Percentiles rank a stretch among this genome's conserved stretches.
Conservation (phyloP, 2,113 vertebrate species). For the Leucopsar rothschildi region DNA sequence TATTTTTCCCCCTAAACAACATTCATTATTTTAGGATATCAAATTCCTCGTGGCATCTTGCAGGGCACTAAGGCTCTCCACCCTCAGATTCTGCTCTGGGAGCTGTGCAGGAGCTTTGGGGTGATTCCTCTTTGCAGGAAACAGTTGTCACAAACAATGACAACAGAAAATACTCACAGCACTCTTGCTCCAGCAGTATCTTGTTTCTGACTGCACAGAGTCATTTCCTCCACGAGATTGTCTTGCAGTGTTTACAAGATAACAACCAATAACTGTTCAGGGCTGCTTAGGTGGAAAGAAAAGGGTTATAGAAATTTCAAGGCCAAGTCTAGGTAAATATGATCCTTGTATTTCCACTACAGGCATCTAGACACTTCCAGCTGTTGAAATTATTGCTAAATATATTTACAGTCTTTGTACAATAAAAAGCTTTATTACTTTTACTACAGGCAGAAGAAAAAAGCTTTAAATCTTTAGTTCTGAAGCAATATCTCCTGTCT, state of each 20-base stretch:
- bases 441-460: slow-evolving; percentile 67
- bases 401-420: slow-evolving; percentile 72
- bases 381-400: slow-evolving; percentile 71
- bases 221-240: slow-evolving; percentile 5
- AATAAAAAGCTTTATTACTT: slow-evolving; percentile 73
- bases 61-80: background rate
- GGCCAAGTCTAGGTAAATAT: slow-evolving; percentile 22
- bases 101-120: background rate
- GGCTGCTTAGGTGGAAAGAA: background rate
- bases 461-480: slow-evolving; percentile 74
- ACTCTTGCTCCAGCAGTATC: background rate
- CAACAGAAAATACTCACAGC: background rate
- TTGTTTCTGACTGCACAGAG: background rate
- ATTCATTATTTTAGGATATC: background rate
- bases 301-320: slow-evolving; percentile 43
- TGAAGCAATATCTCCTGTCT: slow-evolving; percentile 67
- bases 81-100: background rate
- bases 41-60: background rate
- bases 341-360: slow-evolving; percentile 56
- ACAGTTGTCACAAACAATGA: background rate
- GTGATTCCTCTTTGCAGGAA: background rate
- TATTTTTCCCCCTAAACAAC: no score
- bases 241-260: slow-evolving; percentile 17
- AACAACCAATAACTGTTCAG: background rate
- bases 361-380: slow-evolving; percentile 59